Evolutionary conservation across 2,797 vertebrate genomes (phyloP), one percentile per base, ranked within the genome.

Genomic region (Periophthalmus magnuspinnatus): DNA sequence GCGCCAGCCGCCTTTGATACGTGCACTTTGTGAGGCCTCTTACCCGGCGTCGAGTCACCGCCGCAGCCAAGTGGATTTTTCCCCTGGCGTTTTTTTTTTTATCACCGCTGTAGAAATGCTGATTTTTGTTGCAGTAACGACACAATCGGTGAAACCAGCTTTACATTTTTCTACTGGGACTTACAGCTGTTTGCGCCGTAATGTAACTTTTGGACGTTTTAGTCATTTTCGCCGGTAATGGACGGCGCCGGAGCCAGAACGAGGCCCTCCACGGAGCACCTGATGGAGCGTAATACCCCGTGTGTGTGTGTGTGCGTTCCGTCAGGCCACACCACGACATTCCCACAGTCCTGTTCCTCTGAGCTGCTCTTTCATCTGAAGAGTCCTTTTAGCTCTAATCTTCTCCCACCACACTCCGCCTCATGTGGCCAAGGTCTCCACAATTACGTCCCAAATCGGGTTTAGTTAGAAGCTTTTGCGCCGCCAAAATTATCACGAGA

Each of bases 61-160:
- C 75, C 80, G 78, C 55, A 59, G 79, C 70, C 75, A 83, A 83
- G 91, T 89, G 72, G 87, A 90, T 90, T 89, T 86, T 80, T 83
- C 79, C 81, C 72, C 69, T 71, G 80, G 78, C 63, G 67, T 81
- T 82, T 85, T n/a, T n/a, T n/a, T n/a, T n/a, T n/a, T 88, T 84
- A 86, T 82, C 76, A 82, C 74, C 76, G 65, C 75, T 69, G 76
- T 54, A 84, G 73, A 81, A 84, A 88, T 84, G 80, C 78, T 81
- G 83, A 88, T 88, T 90, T n/a, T 87, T 80, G 76, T 84, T 82
- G 83, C 80, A 82, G 73, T 72, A 74, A 77, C 72, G 75, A 63
- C 82, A 78, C 62, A 87, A 88, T 88, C 80, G 50, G 71, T 87
- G 78, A 68, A 76, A 83, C 71, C 74, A 74, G 74, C 76, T 78